Conservation (phyloP, 2,888 invertebrate genomes). For the Platycnemis pennipes region DNA sequence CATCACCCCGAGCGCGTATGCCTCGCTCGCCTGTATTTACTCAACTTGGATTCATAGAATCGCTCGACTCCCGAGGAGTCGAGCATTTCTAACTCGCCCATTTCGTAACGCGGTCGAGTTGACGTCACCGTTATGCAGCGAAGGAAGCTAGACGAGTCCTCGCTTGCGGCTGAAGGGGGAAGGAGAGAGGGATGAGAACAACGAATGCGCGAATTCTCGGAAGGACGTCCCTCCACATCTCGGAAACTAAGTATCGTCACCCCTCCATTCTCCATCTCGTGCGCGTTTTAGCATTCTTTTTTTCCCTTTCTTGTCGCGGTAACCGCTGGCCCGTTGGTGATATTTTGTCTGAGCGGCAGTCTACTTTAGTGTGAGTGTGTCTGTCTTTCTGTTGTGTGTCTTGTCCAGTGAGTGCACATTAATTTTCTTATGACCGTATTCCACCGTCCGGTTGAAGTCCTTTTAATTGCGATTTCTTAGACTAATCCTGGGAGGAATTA, state of each 20-base stretch:
- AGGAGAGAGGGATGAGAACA: not conserved
- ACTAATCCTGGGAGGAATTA: no score
- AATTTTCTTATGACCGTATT: no score
- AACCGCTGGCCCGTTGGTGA: no score
- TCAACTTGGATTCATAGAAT: not conserved
- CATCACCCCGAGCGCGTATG: not conserved
- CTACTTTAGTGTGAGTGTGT: no score
- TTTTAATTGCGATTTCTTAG: no score
- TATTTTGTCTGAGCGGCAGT: no score
- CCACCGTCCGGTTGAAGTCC: no score
- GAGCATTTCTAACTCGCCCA: not conserved
- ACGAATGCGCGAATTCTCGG: not conserved
- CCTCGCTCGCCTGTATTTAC: not conserved
- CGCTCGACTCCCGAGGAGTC: not conserved
- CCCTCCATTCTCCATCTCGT: no score
- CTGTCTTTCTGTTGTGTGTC: no score
- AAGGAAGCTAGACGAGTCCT: not conserved
- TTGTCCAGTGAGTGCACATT: no score
- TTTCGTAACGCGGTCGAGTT: conserved; percentile 1
- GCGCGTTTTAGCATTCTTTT: not conserved
- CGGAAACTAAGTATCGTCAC: no score
- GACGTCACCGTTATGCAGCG: not conserved
- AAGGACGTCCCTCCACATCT: not conserved
- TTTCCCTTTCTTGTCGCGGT: no score
- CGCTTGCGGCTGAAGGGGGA: not conserved